Base-by-base conservation (phyloP, 1,140 invertebrate species). In the Drosophila nikananu region DNA sequence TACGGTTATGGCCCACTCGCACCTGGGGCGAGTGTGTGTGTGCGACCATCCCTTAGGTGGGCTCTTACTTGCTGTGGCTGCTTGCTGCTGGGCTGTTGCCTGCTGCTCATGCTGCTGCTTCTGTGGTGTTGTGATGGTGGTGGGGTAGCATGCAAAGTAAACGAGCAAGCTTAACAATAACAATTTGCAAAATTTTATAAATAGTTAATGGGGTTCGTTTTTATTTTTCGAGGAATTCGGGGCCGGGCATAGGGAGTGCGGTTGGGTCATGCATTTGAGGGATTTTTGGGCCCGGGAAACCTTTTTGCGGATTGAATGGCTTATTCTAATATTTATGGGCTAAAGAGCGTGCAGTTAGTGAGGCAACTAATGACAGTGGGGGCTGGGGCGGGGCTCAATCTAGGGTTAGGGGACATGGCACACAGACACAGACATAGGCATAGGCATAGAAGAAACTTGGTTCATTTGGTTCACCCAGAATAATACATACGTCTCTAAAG, bases 401-500 rank as follows among this genome's bases (percentile, higher is more conserved):
- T 72, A 25, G 30, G 67, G 67, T 60, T 73, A 51, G 70, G 37
- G 19, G 61, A 73, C 67, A 73, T n/a, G 52, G 52, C 32, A 55
- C 52, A 55, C 52, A 54, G 51, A 32, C 51, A 52, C 30, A 54
- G 51, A 21, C 30, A 54, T 32, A 54, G n/a, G n/a, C n/a, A n/a
- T n/a, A n/a, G 37, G 39, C 76, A 55, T 77, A 70, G 62, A 55
- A 70, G 51, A 61, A 25, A 57, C 35, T 63, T 79, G 58, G 54
- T 64, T 71, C 63, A 62, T 49, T 79, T 66, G 64, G 59, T 55
- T 84, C 72, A 51, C 58, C 80, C 77, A 67, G 71, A 73, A 73
- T 74, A 75, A 92, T 93, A 93, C 92, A 92, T 93, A 93, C 92
- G 92, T 93, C 92, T 93, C 92, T 92, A 93, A 93, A 92, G 81